These are phyloP conservation scores for Halcyon chelicuti DNA, from an alignment of 2,797 vertebrate species.

Conservation along the genomic window DNA sequence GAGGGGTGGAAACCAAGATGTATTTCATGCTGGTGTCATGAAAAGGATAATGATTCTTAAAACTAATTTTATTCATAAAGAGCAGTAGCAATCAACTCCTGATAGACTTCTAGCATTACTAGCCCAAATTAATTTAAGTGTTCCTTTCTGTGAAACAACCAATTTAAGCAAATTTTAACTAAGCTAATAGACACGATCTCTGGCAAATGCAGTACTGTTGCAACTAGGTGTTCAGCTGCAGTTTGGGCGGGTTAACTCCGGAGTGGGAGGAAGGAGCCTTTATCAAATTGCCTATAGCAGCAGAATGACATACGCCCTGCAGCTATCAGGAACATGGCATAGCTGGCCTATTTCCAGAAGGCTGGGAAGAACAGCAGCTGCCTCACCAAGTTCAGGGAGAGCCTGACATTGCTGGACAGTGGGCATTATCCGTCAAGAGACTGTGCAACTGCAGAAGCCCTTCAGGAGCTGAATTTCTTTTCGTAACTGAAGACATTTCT, in stretches of 20 bases:
- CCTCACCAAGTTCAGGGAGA: background rate
- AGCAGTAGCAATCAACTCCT: background rate
- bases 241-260: background rate
- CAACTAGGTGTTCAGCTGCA: background rate
- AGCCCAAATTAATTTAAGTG: background rate
- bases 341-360: background rate
- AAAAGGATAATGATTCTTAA: background rate
- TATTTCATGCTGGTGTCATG: background rate
- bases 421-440: background rate
- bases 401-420: background rate
- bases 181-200: background rate
- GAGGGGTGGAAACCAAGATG: background rate
- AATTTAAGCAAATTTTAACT: background rate
- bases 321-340: background rate
- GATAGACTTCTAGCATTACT: background rate
- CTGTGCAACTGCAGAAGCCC: background rate
- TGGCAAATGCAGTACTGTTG: background rate
- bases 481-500: background rate
- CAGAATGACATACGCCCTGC: background rate
- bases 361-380: slow-evolving; percentile 28
- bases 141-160: background rate
- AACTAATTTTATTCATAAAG: background rate
- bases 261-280: background rate
- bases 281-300: slow-evolving; percentile 1
- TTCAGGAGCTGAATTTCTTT: background rate